These are phyloP conservation scores for Athetis lepigone DNA, from an alignment of 2,888 invertebrate species.

Conservation along the genomic window DNA sequence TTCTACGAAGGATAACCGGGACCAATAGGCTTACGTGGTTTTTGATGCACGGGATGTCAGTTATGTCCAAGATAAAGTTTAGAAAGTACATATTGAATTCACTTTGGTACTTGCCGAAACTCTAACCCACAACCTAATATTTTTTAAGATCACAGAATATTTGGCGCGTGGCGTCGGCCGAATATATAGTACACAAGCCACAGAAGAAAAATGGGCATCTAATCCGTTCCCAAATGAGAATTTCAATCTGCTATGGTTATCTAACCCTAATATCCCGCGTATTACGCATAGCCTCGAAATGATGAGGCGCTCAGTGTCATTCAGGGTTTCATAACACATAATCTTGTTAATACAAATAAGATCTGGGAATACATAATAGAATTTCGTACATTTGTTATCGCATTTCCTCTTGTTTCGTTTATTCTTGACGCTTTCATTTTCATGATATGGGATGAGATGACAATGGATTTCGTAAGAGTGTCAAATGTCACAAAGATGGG, in stretches of 20 bases:
- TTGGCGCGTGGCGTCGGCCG: too few relatives aligned
- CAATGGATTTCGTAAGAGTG: constrained; percentile 39
- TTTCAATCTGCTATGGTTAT: constrained; percentile 45
- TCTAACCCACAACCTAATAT: too few relatives aligned
- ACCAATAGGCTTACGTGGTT: too few relatives aligned
- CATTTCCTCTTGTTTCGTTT: constrained; percentile 57
- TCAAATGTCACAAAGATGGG: constrained; percentile 40
- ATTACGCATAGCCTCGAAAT: constrained; percentile 57
- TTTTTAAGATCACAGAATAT: too few relatives aligned
- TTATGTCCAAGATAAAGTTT: too few relatives aligned
- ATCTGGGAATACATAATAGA: constrained; percentile 64
- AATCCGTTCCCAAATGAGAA: constrained; percentile 33
- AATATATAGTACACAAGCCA: too few relatives aligned
- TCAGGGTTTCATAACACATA: constrained; percentile 57
- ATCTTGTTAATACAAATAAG: constrained; percentile 67
- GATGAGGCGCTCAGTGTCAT: constrained; percentile 58
- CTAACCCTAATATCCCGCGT: constrained; percentile 43
- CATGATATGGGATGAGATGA: constrained; percentile 40
- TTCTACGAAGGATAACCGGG: too few relatives aligned
- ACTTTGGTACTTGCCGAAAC: too few relatives aligned
- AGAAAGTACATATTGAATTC: too few relatives aligned
- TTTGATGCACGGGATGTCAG: too few relatives aligned
- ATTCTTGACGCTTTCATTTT: constrained; percentile 52
- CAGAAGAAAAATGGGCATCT: background rate
- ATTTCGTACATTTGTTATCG: constrained; percentile 54